Evolutionary conservation across 2,888 invertebrate genomes (phyloP), one percentile per base, ranked within the genome.

Genomic region (Arctia plantaginis): DNA sequence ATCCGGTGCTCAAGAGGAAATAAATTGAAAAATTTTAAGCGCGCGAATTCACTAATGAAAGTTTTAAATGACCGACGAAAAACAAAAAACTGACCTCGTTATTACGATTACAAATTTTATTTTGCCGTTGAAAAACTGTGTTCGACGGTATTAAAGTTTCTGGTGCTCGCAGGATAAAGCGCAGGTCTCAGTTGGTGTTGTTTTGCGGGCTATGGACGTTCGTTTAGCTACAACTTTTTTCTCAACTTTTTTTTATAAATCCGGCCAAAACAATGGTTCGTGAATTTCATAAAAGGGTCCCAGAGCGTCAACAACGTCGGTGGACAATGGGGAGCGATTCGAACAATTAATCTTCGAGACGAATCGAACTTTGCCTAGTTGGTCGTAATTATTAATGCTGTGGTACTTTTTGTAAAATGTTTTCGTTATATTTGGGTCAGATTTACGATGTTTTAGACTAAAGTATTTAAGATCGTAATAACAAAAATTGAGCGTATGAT

Each of bases 21-120:
- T 91, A 92, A 92, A 93, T 90, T 91, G 89, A 88, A 89, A 90
- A 89, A 88, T 90, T 90, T 91, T 87, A 85, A 91, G 89, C 82
- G 80, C 92, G 89, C 91, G 92, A 92, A 93, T 93, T 93, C 94
- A 93, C 94, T 94, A 94, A 94, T 94, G 93, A 94, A 94, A 94
- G 92, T 94, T 94, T 93, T 92, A 94, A 94, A 94, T 92, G 92
- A 92, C 93, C 91, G 90, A 89, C 92, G 90, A 92, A 93, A 93
- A 91, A 90, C 91, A 92, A 92, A 93, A 69, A 89, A 83, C 84
- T 92, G 94, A 94, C 94, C 94, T 93, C 94, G 93, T 94, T 94
- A 93, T 92, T 91, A 89, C 89, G 89, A 91, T 86, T 85, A 89
- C 92, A 91, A 93, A 83, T 89, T 91, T 84, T 78, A 80, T 86